Evolutionary conservation across 2,113 vertebrate species (phyloP), one percentile per base, ranked within the genome.

Genomic region (Onychostruthus taczanowskii): DNA sequence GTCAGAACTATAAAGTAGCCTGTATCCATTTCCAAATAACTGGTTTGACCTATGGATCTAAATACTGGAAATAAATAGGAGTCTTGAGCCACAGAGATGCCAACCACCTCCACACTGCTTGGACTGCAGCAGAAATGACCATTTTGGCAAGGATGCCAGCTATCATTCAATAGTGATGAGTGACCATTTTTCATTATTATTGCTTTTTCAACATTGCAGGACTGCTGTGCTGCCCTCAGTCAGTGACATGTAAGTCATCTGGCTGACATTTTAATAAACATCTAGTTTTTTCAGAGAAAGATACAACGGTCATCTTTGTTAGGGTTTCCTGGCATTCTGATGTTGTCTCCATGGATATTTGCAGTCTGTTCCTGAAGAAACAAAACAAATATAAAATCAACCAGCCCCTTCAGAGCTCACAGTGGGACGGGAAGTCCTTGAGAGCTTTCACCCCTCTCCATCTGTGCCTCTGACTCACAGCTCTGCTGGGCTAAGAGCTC

Each of bases 301-400:
- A 39, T 66, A 88, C 74, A 90, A 70, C 43, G 58, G 75, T 76
- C 79, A 81, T 92, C 63, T 97, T 82, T 89, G 73, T 90, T 85
- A 93, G 86, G 77, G 44, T 89, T 94, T 96, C 18, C 77, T 89
- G 81, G 61, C 3, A 1, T 87, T 69, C 87, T 94, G 53, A 39
- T 77, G 62, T 63, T 31, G 91, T 95, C 83, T 92, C 89, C 35
- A 52, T 86, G 87, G 93, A 89, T 90, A 79, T 96, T 93, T 87
- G 49, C 86, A 89, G 56, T 16, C 72, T 61, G 88, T 97, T 96
- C 90, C 92, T 95, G 73, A 77, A 94, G 86, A 94, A 95, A 96
- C 88, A 92, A 95, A 92, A 93, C 81, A 95, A 94, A 91, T 37
- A 73, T 10, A 37, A 64, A 79, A 72, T 33, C 66, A 93, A 13